These are phyloP conservation scores for Drosophila arawakana DNA, from an alignment of 1,140 invertebrate genomes.

Conservation along the genomic window DNA sequence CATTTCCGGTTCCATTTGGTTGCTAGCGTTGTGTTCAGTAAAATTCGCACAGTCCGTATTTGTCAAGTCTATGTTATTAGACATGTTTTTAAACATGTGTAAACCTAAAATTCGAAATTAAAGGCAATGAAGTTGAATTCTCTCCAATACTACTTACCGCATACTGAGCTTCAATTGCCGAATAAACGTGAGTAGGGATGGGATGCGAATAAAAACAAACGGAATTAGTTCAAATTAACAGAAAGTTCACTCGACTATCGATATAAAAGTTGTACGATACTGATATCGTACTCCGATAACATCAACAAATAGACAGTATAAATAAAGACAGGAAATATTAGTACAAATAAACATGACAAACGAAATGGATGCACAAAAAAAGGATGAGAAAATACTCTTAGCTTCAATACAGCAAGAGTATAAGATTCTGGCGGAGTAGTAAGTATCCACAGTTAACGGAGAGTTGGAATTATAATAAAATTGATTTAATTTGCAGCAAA, in stretches of 20 bases:
- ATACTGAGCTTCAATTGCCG: conserved; percentile 10
- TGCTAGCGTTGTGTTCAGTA: not conserved
- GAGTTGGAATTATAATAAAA: not conserved
- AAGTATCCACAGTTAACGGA: conserved; percentile 70
- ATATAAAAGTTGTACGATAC: not conserved
- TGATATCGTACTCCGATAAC: conserved; percentile 4
- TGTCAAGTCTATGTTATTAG: conserved; percentile 18
- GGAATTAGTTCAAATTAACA: too few relatives aligned
- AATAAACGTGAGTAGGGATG: conserved; percentile 12
- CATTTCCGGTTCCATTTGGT: not conserved
- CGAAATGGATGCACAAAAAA: conserved; percentile 69
- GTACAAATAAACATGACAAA: conserved; percentile 65
- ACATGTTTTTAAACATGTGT: conserved; percentile 17
- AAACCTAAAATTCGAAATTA: conserved; percentile 5
- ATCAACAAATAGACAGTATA: not conserved
- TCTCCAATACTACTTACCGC: not conserved
- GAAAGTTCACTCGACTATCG: not conserved
- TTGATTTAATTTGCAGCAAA: conserved; percentile 87
- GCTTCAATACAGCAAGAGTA: conserved; percentile 88
- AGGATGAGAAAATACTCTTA: conserved; percentile 84
- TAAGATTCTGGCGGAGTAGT: conserved; percentile 92
- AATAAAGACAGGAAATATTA: not conserved
- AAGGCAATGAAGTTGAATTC: conserved; percentile 3
- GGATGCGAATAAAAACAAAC: too few relatives aligned
- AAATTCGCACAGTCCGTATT: conserved; percentile 19